phyloP scores from a whole-genome alignment of 2,113 vertebrate genomes.

The Gorilla gorilla region DNA sequence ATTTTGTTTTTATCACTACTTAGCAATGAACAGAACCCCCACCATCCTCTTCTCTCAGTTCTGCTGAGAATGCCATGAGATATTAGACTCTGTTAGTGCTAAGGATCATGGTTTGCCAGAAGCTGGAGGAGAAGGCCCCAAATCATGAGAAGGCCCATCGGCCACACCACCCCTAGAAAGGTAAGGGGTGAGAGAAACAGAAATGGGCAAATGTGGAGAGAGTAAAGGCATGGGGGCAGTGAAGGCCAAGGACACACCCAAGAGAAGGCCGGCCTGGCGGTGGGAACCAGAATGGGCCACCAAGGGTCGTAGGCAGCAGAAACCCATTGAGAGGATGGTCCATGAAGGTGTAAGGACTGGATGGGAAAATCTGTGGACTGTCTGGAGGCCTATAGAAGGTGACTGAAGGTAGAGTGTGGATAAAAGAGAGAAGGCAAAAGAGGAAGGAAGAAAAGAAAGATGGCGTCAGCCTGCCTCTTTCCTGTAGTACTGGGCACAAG shows the following conservation, averaged over 20 bases:
- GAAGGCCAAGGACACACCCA: neutral
- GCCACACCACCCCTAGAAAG: neutral
- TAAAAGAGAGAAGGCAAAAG: neutral
- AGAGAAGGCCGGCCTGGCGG: neutral
- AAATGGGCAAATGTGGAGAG: neutral
- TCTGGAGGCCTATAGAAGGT: neutral
- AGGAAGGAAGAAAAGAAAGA: neutral
- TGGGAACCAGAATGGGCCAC: fast-evolving
- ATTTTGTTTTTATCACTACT: neutral
- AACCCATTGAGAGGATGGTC: neutral
- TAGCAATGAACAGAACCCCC: neutral
- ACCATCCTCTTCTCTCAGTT: neutral
- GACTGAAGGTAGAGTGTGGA: neutral
- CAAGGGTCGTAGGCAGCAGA: neutral
- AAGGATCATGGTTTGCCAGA: neutral
- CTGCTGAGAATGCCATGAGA: neutral
- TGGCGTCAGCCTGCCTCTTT: neutral
- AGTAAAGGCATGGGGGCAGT: neutral
- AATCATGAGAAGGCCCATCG: neutral
- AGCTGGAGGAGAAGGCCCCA: neutral
- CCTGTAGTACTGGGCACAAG: neutral
- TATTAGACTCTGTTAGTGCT: neutral
- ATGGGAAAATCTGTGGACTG: neutral
- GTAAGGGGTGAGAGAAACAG: neutral
- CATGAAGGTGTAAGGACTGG: no score